phyloP scores from a whole-genome alignment of 2,797 vertebrate species.

The Cichlasoma orientale region DNA sequence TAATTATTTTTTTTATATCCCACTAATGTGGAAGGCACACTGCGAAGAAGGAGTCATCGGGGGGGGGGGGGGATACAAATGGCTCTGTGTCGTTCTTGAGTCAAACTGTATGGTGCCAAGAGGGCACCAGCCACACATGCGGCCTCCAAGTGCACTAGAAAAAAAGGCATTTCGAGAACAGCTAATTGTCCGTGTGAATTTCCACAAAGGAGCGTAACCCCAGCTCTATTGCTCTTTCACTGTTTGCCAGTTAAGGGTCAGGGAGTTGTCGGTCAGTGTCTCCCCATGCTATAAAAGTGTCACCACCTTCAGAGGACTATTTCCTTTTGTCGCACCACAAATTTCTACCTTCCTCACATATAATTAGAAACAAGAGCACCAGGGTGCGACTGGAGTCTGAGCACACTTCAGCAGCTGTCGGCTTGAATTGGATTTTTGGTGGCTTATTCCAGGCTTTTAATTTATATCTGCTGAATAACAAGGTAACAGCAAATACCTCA shows the following conservation, averaged over 20 bases:
- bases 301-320: constrained; percentile 31
- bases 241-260: constrained; percentile 24
- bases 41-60: not conserved
- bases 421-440: not conserved
- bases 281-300: not conserved
- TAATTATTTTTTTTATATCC: not conserved
- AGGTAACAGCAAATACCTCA: not conserved
- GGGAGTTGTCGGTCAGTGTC: constrained; percentile 13
- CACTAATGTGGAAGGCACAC: not conserved
- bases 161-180: not conserved
- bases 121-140: not conserved
- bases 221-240: constrained; percentile 1
- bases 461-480: not conserved
- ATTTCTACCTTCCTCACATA: constrained; percentile 2
- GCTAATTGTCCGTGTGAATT: not conserved
- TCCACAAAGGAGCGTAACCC: not conserved
- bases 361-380: constrained; percentile 7
- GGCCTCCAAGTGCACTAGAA: not conserved
- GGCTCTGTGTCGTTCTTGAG: not conserved
- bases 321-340: constrained; percentile 21
- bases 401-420: not conserved
- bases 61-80: not conserved
- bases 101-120: not conserved
- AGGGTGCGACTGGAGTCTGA: not conserved
- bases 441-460: not conserved